Evolutionary conservation across 2,113 vertebrate genomes (phyloP).

Genomic region (Siniperca knerii): DNA sequence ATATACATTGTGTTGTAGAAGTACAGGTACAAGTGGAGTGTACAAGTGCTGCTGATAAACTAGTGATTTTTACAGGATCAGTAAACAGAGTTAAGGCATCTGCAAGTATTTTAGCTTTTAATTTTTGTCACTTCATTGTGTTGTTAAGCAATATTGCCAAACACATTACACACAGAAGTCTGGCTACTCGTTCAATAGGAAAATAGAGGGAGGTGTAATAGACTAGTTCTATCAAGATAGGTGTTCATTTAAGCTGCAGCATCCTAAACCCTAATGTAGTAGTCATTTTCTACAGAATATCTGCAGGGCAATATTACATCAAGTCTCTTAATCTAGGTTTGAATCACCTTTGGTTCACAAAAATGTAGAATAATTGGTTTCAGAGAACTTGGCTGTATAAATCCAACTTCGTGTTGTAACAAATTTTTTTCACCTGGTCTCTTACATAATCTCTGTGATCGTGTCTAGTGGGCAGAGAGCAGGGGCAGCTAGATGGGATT

Average conservation of each 20-base stretch:
- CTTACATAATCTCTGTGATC: slow-evolving; percentile 41
- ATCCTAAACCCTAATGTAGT: neutral
- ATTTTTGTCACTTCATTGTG: neutral
- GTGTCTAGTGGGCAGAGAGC: slow-evolving; percentile 54
- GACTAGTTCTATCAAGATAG: neutral
- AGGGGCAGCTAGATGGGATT: slow-evolving; percentile 20
- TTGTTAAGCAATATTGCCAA: slow-evolving; percentile 9
- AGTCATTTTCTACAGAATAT: neutral
- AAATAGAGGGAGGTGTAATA: neutral
- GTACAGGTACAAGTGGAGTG: no score
- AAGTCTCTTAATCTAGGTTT: slow-evolving; percentile 3
- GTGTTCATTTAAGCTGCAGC: neutral
- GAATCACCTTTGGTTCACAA: neutral
- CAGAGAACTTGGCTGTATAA: neutral
- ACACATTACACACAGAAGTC: neutral
- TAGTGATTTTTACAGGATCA: neutral
- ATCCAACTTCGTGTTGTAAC: neutral
- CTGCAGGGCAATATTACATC: slow-evolving; percentile 2
- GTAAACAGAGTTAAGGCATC: neutral
- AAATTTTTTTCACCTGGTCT: slow-evolving; percentile 1
- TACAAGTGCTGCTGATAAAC: neutral
- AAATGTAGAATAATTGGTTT: slow-evolving; percentile 1
- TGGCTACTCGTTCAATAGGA: neutral
- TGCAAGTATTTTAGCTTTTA: slow-evolving; percentile 10
- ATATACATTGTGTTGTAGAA: neutral